Percentiles rank a stretch among this genome's conserved stretches.
These are phyloP conservation scores for Halcyon chelicuti DNA, from an alignment of 2,797 vertebrate species.

Conservation along the genomic window DNA sequence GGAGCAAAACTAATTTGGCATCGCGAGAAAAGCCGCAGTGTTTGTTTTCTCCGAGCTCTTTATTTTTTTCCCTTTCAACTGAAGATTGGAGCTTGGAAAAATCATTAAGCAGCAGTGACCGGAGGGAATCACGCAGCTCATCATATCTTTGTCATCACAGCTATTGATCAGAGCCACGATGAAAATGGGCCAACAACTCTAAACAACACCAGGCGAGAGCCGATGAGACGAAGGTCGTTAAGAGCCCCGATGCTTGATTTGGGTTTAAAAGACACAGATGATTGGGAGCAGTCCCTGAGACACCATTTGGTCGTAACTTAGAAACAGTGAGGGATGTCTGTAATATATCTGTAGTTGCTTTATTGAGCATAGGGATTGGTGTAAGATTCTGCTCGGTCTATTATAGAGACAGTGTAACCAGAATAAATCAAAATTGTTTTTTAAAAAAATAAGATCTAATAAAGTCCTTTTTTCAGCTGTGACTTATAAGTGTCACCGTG, in stretches of 20 bases:
- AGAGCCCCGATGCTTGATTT: background rate
- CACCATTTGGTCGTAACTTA: background rate
- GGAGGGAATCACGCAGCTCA: background rate
- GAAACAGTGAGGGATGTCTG: slow-evolving; percentile 28
- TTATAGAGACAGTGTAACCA: slow-evolving; percentile 1
- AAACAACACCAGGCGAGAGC: background rate
- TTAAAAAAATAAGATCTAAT: background rate
- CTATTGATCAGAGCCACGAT: slow-evolving; percentile 30
- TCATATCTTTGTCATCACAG: slow-evolving; percentile 36
- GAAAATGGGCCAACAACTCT: slow-evolving; percentile 50
- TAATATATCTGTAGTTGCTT: background rate
- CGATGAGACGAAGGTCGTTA: background rate
- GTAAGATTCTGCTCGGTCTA: slow-evolving; percentile 23
- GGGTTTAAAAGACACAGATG: slow-evolving; percentile 19
- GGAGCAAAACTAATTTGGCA: background rate
- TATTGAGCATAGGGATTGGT: background rate
- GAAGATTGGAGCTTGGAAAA: slow-evolving; percentile 35
- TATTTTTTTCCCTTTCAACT: background rate
- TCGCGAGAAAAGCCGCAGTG: background rate
- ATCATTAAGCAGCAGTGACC: background rate
- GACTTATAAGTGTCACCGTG: slow-evolving; percentile 68
- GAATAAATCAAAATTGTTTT: slow-evolving; percentile 33
- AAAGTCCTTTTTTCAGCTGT: slow-evolving; percentile 64
- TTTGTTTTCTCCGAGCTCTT: background rate
- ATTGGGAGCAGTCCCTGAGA: slow-evolving; percentile 26